Evolutionary conservation across 2,888 invertebrate genomes (phyloP), one percentile per base, ranked within the genome.

Genomic region (Chesias legatella): DNA sequence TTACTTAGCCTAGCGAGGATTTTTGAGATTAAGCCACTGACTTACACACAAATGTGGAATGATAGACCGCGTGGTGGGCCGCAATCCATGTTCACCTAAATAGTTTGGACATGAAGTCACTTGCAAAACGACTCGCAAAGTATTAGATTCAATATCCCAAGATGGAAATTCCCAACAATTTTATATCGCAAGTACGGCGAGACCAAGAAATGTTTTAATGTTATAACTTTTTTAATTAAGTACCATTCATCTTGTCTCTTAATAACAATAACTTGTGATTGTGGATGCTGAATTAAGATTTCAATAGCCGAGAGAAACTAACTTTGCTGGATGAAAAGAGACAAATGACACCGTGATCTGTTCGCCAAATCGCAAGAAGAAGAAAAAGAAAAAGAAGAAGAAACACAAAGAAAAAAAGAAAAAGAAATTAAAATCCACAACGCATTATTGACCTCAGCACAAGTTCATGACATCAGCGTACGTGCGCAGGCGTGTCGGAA

Each of bases 381-480:
- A n/a, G n/a, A n/a, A n/a, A n/a, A n/a, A n/a, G n/a, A n/a, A n/a
- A n/a, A n/a, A n/a, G n/a, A n/a, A n/a, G n/a, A n/a, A n/a, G n/a
- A n/a, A n/a, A n/a, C n/a, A n/a, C n/a, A n/a, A n/a, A n/a, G n/a
- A n/a, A n/a, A n/a, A n/a, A n/a, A n/a, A n/a, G n/a, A 46, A 46
- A 48, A 42, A 47, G 39, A 41, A 43, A 51, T 29, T 48, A 42
- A 32, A 53, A 43, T 43, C 49, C 45, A 48, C 33, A 28, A 36
- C 43, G 35, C 52, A 51, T 48, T 51, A 54, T 54, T 61, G 68
- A 67, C 71, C 73, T 72, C 60, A 58, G 50, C 41, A 48, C 54
- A 56, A 69, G 73, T 53, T 75, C 73, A 76, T 78, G 75, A 73
- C 74, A 74, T 68, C 63, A 63, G 68, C 74, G 53, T 46, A 43